A percentile compares a stretch with the other conserved stretches of the same genome.
Conservation (phyloP, 2,113 vertebrate species). For the Aramus guarauna region DNA sequence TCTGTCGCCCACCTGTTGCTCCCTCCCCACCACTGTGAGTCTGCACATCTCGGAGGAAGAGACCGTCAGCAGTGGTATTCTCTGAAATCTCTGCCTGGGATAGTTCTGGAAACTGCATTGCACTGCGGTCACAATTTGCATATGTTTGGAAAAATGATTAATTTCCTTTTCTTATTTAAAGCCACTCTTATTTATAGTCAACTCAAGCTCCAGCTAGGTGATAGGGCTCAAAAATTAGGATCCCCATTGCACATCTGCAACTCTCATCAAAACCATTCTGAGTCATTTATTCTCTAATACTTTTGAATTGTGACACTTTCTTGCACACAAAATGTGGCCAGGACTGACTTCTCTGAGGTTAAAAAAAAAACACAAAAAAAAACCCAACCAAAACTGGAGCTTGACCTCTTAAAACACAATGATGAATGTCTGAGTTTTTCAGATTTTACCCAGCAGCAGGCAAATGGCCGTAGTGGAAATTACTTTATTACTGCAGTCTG, state of each 20-base stretch:
- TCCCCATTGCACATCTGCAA: background rate
- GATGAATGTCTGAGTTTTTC: background rate
- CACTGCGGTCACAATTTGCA: background rate
- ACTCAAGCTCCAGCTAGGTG: background rate
- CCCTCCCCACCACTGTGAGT: fast-evolving
- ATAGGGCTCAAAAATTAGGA: background rate
- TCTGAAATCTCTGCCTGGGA: background rate
- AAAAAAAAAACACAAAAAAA: background rate
- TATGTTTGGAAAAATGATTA: background rate
- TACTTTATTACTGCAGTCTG: background rate
- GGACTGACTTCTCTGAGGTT: background rate
- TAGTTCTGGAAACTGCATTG: background rate
- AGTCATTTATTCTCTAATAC: background rate
- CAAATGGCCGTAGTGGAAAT: background rate
- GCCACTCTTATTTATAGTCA: background rate
- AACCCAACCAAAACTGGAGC: background rate
- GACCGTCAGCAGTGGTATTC: background rate
- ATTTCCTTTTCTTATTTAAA: background rate
- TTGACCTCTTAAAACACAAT: background rate
- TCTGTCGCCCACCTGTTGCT: fast-evolving
- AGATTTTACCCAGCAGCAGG: background rate
- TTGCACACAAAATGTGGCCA: background rate
- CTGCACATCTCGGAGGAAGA: fast-evolving
- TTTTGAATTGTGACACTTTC: background rate
- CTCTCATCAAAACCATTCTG: background rate